These are phyloP conservation scores for Ageneiosus marmoratus DNA, from an alignment of 2,113 vertebrate species.

Conservation along the genomic window DNA sequence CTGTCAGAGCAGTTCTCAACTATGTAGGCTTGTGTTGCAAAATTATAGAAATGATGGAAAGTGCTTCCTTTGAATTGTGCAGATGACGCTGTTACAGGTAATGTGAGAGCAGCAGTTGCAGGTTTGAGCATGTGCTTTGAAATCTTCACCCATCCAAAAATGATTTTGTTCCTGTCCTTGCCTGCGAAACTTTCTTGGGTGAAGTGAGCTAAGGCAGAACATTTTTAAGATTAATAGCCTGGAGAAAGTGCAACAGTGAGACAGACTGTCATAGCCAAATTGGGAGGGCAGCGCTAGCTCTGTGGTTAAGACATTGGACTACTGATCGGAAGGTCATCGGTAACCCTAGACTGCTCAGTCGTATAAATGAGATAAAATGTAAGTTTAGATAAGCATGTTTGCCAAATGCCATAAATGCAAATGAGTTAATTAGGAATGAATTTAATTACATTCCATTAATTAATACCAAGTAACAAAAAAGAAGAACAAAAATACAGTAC, in stretches of 20 bases:
- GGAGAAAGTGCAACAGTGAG: background rate
- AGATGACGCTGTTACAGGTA: background rate
- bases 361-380: too few relatives aligned
- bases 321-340: too few relatives aligned
- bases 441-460: background rate
- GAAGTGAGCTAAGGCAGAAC: slow-evolving; percentile 14
- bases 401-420: too few relatives aligned
- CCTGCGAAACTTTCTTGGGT: slow-evolving; percentile 12
- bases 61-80: background rate
- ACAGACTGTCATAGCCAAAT: background rate
- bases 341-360: too few relatives aligned
- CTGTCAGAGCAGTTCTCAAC: slow-evolving; percentile 14
- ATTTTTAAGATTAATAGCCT: background rate
- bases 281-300: too few relatives aligned
- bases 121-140: slow-evolving; percentile 3
- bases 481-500: background rate
- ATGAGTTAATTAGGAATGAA: background rate
- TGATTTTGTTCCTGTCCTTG: slow-evolving; percentile 14
- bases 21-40: background rate
- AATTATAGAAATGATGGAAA: slow-evolving; percentile 4
- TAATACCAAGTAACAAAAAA: background rate
- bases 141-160: slow-evolving; percentile 16
- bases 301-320: too few relatives aligned
- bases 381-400: too few relatives aligned
- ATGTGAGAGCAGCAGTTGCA: slow-evolving; percentile 35